A percentile compares a stretch with the other conserved stretches of the same genome.
Evolutionary conservation across 1,140 invertebrate species (phyloP).

Genomic region (Drosophila melanica): DNA sequence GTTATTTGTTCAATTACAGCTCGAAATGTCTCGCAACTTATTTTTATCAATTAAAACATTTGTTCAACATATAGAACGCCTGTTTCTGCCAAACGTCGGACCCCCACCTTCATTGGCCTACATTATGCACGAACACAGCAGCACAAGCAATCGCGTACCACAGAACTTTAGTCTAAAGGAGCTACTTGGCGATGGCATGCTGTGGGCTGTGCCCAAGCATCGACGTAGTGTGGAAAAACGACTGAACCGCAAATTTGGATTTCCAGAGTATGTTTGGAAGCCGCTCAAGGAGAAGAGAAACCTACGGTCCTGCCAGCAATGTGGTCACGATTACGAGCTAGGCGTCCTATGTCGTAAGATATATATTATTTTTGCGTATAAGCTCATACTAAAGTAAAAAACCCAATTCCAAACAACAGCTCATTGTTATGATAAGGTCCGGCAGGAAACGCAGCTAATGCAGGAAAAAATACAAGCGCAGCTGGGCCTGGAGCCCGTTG

Average conservation of each 20-base stretch:
- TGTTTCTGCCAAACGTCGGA: constrained; percentile 46
- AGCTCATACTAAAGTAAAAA: constrained; percentile 3
- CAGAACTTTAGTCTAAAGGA: constrained; percentile 85
- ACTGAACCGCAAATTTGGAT: constrained; percentile 89
- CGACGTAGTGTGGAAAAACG: constrained; percentile 90
- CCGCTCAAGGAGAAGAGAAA: constrained; percentile 89
- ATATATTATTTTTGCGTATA: constrained; percentile 85
- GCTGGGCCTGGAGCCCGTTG: constrained; percentile 89
- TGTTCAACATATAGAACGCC: constrained; percentile 46
- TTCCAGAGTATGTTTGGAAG: constrained; percentile 87
- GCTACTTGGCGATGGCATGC: constrained; percentile 89
- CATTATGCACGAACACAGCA: constrained; percentile 40
- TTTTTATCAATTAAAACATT: constrained; percentile 61
- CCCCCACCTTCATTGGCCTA: constrained; percentile 56
- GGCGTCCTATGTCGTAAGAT: constrained; percentile 92
- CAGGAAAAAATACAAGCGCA: constrained; percentile 89
- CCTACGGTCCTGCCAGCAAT: constrained; percentile 89
- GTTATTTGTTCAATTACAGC: constrained; percentile 14
- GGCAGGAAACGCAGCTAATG: constrained; percentile 91
- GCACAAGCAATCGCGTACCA: neutral
- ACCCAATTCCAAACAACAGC: constrained; percentile 84
- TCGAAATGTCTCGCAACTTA: constrained; percentile 54
- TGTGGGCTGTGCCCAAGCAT: constrained; percentile 92
- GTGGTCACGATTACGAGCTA: constrained; percentile 92
- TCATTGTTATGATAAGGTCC: constrained; percentile 92